Base-by-base conservation (phyloP, 2,797 vertebrate species). In the Pseudopleuronectes americanus region DNA sequence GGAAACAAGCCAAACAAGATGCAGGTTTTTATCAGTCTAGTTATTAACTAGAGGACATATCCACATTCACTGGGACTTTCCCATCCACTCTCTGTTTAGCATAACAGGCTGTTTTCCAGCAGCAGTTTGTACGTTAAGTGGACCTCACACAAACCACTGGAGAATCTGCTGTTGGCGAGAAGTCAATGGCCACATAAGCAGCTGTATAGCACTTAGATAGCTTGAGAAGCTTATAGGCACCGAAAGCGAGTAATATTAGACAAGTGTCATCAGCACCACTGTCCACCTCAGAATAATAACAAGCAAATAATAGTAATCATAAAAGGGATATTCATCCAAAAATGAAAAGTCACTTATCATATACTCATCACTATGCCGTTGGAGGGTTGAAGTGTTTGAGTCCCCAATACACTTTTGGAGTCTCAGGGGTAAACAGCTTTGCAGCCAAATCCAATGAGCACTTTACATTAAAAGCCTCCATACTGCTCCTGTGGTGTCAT, bases 61-160 rank as follows among this genome's bases (percentile, higher is more conserved):
- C 12, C 41, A 38, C 21, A 24, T 33, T 68, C 51, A 59, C 19
- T 19, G 43, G 33, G 41, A 28, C 57, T 54, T 38, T 64, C 31
- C 49, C 62, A 62, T 79, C 23, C 53, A 22, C 26, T 33, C 47
- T 70, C 56, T 17, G 24, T 69, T 75, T 75, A 69, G 38, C 67
- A 80, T 59, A 72, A 63, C 49, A 77, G 60, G 64, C 74, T 66
- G 67, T 65, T 71, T 68, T 77, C 72, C 76, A 79, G 13, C 66
- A 65, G 64, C 69, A 43, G 26, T 79, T 57, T 74, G 24, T 41
- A 41, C 22, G 55, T 49, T 72, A 69, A 84, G 43, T 77, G 68
- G 82, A 73, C 63, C 76, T 73, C 79, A 77, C 57, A 64, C 64
- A 60, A 48, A 62, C 81, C 74, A 67, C 45, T 69, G 68, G 65